Evolutionary conservation across 2,888 invertebrate genomes (phyloP), one percentile per base, ranked within the genome.

Genomic region (Caenorhabditis panamensis): DNA sequence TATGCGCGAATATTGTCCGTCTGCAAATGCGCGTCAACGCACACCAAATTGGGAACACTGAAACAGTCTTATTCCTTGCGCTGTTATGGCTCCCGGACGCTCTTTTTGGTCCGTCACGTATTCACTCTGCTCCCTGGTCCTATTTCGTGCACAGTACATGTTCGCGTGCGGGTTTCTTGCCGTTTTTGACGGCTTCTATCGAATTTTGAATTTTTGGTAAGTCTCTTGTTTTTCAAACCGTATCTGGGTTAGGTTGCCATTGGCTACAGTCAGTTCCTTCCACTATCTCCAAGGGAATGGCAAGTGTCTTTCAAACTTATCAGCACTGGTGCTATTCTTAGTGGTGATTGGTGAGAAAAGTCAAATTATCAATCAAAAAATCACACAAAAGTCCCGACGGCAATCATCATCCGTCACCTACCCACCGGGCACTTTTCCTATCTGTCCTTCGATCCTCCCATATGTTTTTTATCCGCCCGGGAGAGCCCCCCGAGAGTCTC

Each of bases 401-500:
- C 9, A n/a, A 47, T 47, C 20, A 18, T 20, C 47, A 47, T 47
- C 47, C 47, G 47, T 28, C 31, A 26, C 54, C 22, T 26, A 6
- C n/a, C 36, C n/a, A 37, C 18, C 16, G 37, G 37, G 13, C 41
- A 41, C 49, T 37, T 59, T 26, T 44, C n/a, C 47, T 63, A 31
- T 49, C 51, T 26, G 24, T 53, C 51, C 64, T 64, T 44, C 53
- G 24, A 6, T 44, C 41, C 36, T 20, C 44, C 54, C 71, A 71
- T 62, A 73, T 64, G 63, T 73, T 73, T 73, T 73, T 66, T 63
- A 72, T 72, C 54, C 59, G 47, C 56, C 69, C 37, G 61, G 58
- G 64, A 64, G 58, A 58, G 26, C 44, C 44, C n/a, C 61, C 63
- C 47, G 41, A 73, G 59, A 66, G 61, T 37, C 66, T 66, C 54